phyloP scores from a whole-genome alignment of 2,888 invertebrate species.

The Papilio gigon region DNA sequence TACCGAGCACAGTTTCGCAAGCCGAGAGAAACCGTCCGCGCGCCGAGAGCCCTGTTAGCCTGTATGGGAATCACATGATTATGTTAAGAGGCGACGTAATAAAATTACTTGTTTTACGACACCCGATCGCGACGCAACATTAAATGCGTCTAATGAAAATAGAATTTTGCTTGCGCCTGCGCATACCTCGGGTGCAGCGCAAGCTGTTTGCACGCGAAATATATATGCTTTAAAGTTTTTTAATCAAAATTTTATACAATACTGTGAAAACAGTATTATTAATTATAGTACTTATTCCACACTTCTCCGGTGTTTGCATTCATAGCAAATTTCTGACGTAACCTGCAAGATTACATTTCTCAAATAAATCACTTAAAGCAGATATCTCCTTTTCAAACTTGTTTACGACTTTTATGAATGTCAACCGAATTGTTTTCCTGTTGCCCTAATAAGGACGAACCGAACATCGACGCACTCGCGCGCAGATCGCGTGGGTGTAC shows the following conservation, averaged over 20 bases:
- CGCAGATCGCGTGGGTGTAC: conserved; percentile 40
- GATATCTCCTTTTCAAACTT: not conserved
- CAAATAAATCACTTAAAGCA: not conserved
- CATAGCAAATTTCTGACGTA: not conserved
- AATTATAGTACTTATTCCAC: no score
- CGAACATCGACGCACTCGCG: conserved; percentile 35
- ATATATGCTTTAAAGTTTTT: not conserved
- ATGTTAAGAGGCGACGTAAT: conserved; percentile 51
- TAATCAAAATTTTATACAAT: not conserved
- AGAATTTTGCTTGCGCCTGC: conserved; percentile 40
- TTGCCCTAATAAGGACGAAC: conserved; percentile 2
- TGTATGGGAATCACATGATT: conserved; percentile 54
- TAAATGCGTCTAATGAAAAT: conserved; percentile 56
- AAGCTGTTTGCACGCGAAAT: not conserved
- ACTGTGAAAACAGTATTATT: no score
- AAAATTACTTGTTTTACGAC: conserved; percentile 56
- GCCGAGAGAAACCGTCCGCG: conserved; percentile 37
- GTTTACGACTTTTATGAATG: not conserved
- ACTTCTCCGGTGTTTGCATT: no score
- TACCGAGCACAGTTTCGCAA: conserved; percentile 35
- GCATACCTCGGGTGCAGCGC: not conserved
- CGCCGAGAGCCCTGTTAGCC: conserved; percentile 43
- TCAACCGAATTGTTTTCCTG: not conserved
- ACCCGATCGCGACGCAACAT: conserved; percentile 50
- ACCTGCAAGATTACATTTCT: not conserved